Evolutionary conservation across 2,113 vertebrate genomes (phyloP), one percentile per base, ranked within the genome.

Genomic region (Formicarius rufipectus): DNA sequence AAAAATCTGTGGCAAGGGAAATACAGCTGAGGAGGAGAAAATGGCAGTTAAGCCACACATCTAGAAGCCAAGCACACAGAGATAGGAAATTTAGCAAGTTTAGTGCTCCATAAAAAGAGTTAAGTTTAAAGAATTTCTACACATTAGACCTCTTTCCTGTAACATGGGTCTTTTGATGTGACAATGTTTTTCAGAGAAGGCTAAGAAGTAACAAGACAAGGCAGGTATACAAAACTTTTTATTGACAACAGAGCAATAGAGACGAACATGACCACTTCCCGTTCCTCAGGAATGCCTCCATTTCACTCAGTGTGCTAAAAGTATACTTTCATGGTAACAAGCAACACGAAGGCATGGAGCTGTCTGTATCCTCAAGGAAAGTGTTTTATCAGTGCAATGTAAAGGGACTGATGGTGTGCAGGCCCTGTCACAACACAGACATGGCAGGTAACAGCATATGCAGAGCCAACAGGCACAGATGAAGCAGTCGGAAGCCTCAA

Each of bases 161-260:
- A 88, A 69, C 8, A 72, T n/a, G n/a, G 69, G 21, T 42, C 62
- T 30, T 49, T 47, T 33, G 58, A 42, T 45, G 15, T 0, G 0
- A 45, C 19, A 7, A 50, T 12, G 14, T 42, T 49, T 60, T 59
- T 17, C 1, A 4, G 75, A 80, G 79, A 92, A 77, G 63, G 74
- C 50, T n/a, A 84, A n/a, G 50, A 93, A 98, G 95, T 81, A 95
- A 97, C 94, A 79, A 95, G 95, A 96, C 90, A 93, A 95, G 88
- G 81, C 95, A 97, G 94, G 85, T 98, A 97, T 98, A 97, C 84
- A 98, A 98, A 98, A 97, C 95, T 81, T 97, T 98, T 98, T 98
- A 98, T 98, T 98, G 97, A 97, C 97, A 98, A 97, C 82, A 94
- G 97, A 98, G 97, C 98, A 97, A 97, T 87, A 97, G 96, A 98